These are phyloP conservation scores for Desmophyllum pertusum DNA, from an alignment of 92 coral and sea anemone genomes.

Conservation along the genomic window DNA sequence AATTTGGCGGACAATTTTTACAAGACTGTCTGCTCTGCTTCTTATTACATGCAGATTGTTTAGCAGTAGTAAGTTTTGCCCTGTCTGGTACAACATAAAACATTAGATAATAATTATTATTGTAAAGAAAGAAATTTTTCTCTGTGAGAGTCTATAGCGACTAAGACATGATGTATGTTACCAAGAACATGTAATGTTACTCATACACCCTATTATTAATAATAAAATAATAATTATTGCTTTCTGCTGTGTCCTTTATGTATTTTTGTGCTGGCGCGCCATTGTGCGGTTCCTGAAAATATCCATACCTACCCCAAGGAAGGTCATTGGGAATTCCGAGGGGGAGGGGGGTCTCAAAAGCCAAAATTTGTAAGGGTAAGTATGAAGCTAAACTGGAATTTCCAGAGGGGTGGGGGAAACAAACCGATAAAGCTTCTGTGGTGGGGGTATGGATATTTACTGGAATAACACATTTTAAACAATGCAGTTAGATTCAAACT, in stretches of 20 bases:
- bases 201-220: not conserved
- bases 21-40: not conserved
- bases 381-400: too few species aligned
- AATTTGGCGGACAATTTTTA: not conserved
- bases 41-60: not conserved
- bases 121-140: not conserved
- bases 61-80: not conserved
- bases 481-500: not conserved
- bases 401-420: not conserved
- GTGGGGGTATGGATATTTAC: too few species aligned
- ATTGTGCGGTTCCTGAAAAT: too few species aligned
- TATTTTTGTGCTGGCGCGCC: too few species aligned
- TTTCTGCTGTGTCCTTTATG: not conserved
- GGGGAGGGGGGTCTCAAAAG: too few species aligned
- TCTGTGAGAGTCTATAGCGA: not conserved
- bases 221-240: not conserved
- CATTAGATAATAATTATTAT: not conserved
- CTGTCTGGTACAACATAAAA: not conserved
- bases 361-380: too few species aligned
- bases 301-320: too few species aligned
- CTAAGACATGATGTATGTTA: not conserved
- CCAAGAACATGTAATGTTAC: not conserved
- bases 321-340: too few species aligned
- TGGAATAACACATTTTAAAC: not conserved
- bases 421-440: too few species aligned